Evolutionary conservation across 2,797 vertebrate genomes (phyloP).

Genomic region (Poeciliopsis infans): DNA sequence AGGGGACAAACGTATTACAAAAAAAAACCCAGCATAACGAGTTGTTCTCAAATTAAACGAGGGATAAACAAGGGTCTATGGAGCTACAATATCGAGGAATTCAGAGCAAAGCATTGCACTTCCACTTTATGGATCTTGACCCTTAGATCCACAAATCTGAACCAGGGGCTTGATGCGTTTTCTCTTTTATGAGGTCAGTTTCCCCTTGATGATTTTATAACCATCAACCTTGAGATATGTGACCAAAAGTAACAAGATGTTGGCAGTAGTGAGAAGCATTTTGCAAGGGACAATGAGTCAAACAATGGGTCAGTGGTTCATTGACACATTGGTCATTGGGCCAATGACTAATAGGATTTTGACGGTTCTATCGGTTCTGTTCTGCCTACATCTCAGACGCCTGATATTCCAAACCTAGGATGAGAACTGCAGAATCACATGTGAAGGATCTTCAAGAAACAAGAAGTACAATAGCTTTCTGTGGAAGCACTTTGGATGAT

Average conservation of each 20-base stretch:
- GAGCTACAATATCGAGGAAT: no score
- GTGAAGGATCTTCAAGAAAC: conserved; percentile 3
- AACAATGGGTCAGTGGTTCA: not conserved
- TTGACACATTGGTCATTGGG: no score
- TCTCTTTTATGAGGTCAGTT: not conserved
- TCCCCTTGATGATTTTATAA: not conserved
- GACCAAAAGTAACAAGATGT: not conserved
- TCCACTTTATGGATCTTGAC: not conserved
- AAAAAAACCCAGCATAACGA: no score
- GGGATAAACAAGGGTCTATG: no score
- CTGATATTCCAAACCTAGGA: not conserved
- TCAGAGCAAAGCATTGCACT: no score
- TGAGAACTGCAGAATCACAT: not conserved
- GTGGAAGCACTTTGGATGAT: not conserved
- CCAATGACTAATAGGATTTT: not conserved
- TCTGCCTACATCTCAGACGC: not conserved
- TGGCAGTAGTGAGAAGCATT: not conserved
- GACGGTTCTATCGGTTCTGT: not conserved
- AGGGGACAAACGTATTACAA: no score
- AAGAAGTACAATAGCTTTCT: not conserved
- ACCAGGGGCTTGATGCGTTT: not conserved
- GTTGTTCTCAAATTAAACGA: no score
- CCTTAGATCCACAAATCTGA: not conserved
- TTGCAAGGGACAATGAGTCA: not conserved
- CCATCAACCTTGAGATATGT: not conserved